These are phyloP conservation scores for Pipistrellus pygmaeus DNA, from an alignment of 2,797 vertebrate genomes.

Conservation along the genomic window DNA sequence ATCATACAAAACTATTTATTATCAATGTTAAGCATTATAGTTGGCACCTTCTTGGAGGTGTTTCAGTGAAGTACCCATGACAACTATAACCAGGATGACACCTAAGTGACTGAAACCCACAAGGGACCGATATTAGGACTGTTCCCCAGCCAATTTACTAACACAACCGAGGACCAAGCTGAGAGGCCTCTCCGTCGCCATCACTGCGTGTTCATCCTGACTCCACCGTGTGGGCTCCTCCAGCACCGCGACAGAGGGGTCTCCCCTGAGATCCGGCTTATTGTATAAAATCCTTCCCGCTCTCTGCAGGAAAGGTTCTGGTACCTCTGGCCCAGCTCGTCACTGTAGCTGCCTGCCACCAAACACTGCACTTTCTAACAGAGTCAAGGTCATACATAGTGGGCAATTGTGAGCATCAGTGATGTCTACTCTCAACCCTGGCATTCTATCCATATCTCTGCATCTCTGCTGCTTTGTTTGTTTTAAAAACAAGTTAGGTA, in stretches of 20 bases:
- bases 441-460: conserved; percentile 70
- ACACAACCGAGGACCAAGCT: background rate
- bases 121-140: background rate
- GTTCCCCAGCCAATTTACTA: background rate
- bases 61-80: conserved; percentile 81
- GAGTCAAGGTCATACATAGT: conserved; percentile 41
- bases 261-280: background rate
- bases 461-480: conserved; percentile 74
- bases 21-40: conserved; percentile 83
- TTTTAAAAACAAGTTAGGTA: conserved; percentile 73
- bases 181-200: background rate
- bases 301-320: background rate
- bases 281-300: background rate
- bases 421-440: conserved; percentile 61
- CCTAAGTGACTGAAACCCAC: conserved; percentile 33
- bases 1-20: conserved; percentile 81
- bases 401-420: conserved; percentile 67
- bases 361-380: background rate
- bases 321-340: conserved; percentile 20
- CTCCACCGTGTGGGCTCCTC: background rate
- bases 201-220: background rate
- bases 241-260: background rate
- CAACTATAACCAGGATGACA: conserved; percentile 80
- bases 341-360: background rate
- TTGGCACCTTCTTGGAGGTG: conserved; percentile 81